Base-by-base conservation (phyloP, 2,797 vertebrate genomes). In the Sebastes dallii region DNA sequence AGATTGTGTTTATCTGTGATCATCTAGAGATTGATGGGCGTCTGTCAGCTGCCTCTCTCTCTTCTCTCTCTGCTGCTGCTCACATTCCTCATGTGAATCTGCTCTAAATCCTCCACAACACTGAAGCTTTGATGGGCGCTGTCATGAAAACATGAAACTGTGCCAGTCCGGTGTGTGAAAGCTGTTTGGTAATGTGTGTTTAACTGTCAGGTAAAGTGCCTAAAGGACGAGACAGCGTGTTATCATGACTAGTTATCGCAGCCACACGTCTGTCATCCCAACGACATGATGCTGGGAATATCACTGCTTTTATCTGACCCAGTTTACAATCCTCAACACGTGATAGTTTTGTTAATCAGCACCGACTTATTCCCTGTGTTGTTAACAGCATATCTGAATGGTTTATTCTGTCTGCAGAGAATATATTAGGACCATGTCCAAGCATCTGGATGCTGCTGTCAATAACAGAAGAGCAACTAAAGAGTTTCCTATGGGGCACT, bases 171-270 rank as follows among this genome's bases (percentile, higher is more conserved):
- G 39, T 82, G 83, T n/a, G 42, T 42, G 78, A 82, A 75, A 80
- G 75, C 76, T 74, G 80, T 50, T 77, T 36, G 62, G 24, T 58
- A 8, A 34, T 20, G 34, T 75, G 60, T 52, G 64, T 72, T 86
- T 76, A 76, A 87, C 70, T 54, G 80, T 85, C 71, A 82, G 81
- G 82, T 2, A 80, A 90, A 80, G 66, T 0, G 79, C 82, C 74
- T 30, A 22, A 14, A 74, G 80, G 77, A 68, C 4, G 42, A 25
- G 62, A 20, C 24, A 5, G 32, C 34, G 78, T 75, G 66, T 76
- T 77, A 56, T 79, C 61, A 16, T 1, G 36, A 55, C 42, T 5
- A 30, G 55, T 72, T 75, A 86, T 78, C 83, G 64, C 64, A 60
- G 75, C 9, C 61, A 72, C 58, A 69, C 56, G 8, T 70, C 66